Conservation (phyloP, 1,140 invertebrate genomes). For the Lepeophtheirus salmonis region DNA sequence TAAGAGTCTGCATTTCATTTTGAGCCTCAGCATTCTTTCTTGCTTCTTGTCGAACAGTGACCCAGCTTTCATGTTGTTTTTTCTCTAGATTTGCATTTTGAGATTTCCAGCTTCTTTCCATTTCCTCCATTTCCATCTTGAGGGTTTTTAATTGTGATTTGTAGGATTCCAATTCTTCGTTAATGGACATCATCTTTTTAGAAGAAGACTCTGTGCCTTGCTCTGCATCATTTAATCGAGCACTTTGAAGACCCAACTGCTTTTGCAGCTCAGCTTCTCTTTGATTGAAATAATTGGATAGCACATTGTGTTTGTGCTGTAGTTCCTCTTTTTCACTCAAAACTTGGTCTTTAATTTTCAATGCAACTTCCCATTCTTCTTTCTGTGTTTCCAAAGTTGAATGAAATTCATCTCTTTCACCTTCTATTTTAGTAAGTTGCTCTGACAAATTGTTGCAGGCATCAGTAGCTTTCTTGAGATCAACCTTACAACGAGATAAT, state of each 20-base stretch:
- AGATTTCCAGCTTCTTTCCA: conserved; percentile 15
- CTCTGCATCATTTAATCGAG: conserved; percentile 1
- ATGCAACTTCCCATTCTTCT: not conserved
- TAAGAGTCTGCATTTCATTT: conserved; percentile 10
- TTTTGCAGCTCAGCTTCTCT: conserved; percentile 11
- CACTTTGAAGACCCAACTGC: conserved; percentile 5
- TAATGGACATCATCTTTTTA: not conserved
- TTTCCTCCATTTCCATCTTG: conserved; percentile 17
- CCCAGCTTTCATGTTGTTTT: conserved; percentile 18
- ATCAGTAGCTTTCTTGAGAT: not conserved
- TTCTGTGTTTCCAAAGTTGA: not conserved
- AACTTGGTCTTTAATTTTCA: conserved; percentile 1
- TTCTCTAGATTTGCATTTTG: conserved; percentile 17
- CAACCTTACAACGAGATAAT: not conserved
- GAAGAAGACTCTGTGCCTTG: not conserved
- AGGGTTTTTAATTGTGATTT: conserved; percentile 12
- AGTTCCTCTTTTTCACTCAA: conserved; percentile 10
- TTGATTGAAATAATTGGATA: conserved; percentile 13
- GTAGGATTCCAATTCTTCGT: conserved; percentile 10
- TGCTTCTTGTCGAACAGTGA: conserved; percentile 14
- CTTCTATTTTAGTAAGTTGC: not conserved
- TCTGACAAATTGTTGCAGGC: conserved; percentile 6
- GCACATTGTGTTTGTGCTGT: not conserved
- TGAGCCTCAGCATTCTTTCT: conserved; percentile 9
- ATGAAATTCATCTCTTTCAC: not conserved